Percentiles rank a stretch among this genome's conserved stretches.
phyloP scores from a whole-genome alignment of 2,113 vertebrate genomes.

The Alethe castanea region DNA sequence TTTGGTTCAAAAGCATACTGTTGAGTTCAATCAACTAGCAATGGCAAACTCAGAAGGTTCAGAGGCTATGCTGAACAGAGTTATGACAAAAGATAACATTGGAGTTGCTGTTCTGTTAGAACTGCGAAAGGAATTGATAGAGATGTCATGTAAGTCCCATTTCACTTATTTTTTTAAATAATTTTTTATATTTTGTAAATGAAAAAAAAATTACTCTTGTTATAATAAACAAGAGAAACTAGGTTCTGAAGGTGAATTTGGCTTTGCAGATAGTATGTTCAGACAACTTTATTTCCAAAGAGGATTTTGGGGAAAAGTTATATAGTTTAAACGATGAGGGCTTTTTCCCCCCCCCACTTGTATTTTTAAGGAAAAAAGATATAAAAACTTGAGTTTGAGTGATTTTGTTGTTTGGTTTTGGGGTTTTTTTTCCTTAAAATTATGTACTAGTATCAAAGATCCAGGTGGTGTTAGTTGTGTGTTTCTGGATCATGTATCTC shows the following conservation, averaged over 20 bases:
- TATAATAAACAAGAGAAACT: background rate
- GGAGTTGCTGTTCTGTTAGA: constrained; percentile 93
- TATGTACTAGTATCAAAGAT: background rate
- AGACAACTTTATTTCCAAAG: background rate
- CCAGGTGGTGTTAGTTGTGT: background rate
- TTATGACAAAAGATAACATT: constrained; percentile 99
- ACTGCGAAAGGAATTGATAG: constrained; percentile 92
- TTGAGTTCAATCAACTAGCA: constrained; percentile 98
- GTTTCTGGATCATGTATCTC: background rate
- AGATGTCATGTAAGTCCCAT: constrained; percentile 86
- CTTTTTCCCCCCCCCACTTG: rapidly evolving
- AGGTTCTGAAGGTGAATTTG: background rate
- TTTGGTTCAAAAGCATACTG: constrained; percentile 95
- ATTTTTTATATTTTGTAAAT: background rate
- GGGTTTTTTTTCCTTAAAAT: background rate
- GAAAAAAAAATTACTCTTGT: background rate
- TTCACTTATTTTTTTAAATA: background rate
- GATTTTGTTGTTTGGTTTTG: background rate
- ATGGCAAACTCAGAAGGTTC: constrained; percentile 99
- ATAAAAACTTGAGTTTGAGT: background rate
- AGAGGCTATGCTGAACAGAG: constrained; percentile 97
- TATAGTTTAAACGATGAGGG: background rate
- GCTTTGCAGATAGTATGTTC: background rate
- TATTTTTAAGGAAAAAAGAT: background rate
- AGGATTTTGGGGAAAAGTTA: background rate